A percentile compares a stretch with the other conserved stretches of the same genome.
Conservation (phyloP, 2,888 invertebrate species). For the Allophyes oxyacanthae region DNA sequence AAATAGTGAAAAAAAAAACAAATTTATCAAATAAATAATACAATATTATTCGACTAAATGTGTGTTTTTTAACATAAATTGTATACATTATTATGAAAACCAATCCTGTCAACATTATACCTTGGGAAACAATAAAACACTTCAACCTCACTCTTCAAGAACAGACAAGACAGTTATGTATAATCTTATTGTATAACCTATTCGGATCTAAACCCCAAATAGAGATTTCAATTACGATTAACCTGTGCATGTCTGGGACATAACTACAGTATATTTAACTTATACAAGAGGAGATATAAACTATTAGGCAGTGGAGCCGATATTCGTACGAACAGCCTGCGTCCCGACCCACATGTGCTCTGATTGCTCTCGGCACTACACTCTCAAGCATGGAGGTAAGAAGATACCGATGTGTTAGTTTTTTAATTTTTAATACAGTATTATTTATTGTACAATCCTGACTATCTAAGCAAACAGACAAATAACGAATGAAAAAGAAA, state of each 20-base stretch:
- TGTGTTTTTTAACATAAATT: too few relatives aligned
- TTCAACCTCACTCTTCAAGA: slow-evolving; percentile 3
- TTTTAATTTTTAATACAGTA: slow-evolving; percentile 12
- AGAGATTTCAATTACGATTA: slow-evolving; percentile 53
- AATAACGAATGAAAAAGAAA: too few relatives aligned
- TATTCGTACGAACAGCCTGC: slow-evolving; percentile 49
- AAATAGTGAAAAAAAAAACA: too few relatives aligned
- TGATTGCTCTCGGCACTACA: slow-evolving; percentile 60
- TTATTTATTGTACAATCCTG: too few relatives aligned
- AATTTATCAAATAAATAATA: too few relatives aligned
- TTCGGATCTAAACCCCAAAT: slow-evolving; percentile 48
- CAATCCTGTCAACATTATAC: too few relatives aligned
- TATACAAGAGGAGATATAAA: slow-evolving; percentile 24
- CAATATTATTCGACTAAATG: too few relatives aligned
- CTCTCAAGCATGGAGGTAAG: slow-evolving; percentile 24
- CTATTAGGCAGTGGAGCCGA: slow-evolving; percentile 27
- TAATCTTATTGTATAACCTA: slow-evolving; percentile 46
- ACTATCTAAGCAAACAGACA: too few relatives aligned
- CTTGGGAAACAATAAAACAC: too few relatives aligned
- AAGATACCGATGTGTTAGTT: slow-evolving; percentile 21
- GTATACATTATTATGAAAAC: too few relatives aligned
- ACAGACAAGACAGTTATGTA: slow-evolving; percentile 36
- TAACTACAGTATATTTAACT: slow-evolving; percentile 24
- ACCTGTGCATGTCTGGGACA: slow-evolving; percentile 32
- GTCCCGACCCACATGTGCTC: slow-evolving; percentile 58